Evolutionary conservation across 1,140 invertebrate species (phyloP).

Genomic region (Drosophila ercepeae): DNA sequence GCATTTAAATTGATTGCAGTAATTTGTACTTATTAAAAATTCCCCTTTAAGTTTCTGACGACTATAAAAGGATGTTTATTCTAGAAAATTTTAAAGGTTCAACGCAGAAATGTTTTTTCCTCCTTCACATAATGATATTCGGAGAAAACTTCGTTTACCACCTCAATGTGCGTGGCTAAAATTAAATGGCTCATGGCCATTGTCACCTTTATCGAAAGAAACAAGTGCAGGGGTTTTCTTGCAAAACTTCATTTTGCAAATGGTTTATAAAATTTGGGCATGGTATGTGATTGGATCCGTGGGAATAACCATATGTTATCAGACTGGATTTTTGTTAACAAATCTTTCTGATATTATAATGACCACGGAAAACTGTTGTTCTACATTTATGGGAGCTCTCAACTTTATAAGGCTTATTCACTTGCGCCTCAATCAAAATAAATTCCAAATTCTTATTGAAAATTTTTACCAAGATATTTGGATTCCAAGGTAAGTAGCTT

Average conservation of each 20-base stretch:
- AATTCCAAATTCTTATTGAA: constrained; percentile 58
- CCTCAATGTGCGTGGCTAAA: constrained; percentile 77
- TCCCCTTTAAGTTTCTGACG: constrained; percentile 30
- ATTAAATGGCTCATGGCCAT: constrained; percentile 80
- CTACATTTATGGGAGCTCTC: constrained; percentile 76
- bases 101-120: constrained; percentile 31
- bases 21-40: constrained; percentile 32
- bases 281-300: constrained; percentile 73
- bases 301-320: constrained; percentile 72
- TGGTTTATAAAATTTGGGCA: constrained; percentile 63
- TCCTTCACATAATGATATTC: constrained; percentile 9
- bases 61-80: constrained; percentile 26
- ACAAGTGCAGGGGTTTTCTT: not conserved
- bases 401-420: constrained; percentile 77
- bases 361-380: constrained; percentile 79
- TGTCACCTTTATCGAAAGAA: constrained; percentile 4
- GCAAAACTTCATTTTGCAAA: not conserved
- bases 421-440: constrained; percentile 56
- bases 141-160: constrained; percentile 58
- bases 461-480: constrained; percentile 71
- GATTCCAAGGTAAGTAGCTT: constrained; percentile 63
- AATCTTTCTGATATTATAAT: constrained; percentile 73
- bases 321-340: constrained; percentile 63
- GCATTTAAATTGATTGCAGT: not conserved
- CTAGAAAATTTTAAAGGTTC: not conserved